Conservation (phyloP, 2,797 vertebrate species). For the Myotis myotis region DNA sequence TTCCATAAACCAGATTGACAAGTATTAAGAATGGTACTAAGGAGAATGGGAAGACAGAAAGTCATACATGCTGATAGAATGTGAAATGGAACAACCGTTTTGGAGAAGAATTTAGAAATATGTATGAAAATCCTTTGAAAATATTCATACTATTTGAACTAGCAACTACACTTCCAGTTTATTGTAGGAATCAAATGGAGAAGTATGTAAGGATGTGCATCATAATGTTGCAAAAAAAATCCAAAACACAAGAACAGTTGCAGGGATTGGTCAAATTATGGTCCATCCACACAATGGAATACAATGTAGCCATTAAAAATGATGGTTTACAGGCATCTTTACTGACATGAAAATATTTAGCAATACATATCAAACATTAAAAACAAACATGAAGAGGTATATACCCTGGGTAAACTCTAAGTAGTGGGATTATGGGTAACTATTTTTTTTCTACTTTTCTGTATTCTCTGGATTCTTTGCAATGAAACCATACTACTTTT, state of each 20-base stretch:
- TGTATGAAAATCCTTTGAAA: constrained; percentile 30
- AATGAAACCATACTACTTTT: not conserved
- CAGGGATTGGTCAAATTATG: not conserved
- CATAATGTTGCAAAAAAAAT: not conserved
- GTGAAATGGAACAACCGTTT: not conserved
- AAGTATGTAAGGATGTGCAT: not conserved
- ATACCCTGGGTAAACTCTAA: not conserved
- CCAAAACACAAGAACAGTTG: not conserved
- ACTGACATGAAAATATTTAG: constrained; percentile 44
- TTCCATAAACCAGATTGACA: not conserved
- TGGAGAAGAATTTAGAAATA: constrained; percentile 7
- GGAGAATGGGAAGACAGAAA: not conserved
- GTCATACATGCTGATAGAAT: not conserved
- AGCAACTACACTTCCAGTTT: not conserved
- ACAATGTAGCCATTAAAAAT: not conserved
- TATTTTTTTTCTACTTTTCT: not conserved
- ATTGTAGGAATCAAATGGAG: constrained; percentile 2
- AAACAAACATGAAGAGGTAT: not conserved
- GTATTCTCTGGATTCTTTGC: not conserved
- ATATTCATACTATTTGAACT: constrained; percentile 7
- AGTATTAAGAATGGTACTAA: not conserved
- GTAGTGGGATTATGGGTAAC: not conserved
- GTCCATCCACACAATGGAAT: not conserved
- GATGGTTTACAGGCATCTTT: not conserved
- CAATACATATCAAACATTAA: not conserved